Evolutionary conservation across 2,113 vertebrate genomes (phyloP).

Genomic region (Clarias gariepinus): DNA sequence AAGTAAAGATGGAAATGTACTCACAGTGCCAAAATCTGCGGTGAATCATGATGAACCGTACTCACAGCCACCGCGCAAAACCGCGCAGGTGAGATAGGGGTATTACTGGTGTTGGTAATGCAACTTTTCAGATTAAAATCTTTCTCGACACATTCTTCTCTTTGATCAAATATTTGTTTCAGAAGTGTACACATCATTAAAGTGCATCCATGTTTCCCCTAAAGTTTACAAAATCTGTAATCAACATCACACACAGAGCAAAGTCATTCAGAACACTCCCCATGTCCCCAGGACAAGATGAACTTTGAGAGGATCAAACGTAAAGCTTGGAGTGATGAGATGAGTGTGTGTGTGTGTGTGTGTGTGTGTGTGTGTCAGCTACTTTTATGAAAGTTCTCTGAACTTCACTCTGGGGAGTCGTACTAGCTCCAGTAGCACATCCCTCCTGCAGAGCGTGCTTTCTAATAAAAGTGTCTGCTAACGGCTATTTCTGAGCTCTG

Average conservation of each 20-base stretch:
- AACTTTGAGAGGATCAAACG: not conserved
- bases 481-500: conserved; percentile 9
- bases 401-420: conserved; percentile 5
- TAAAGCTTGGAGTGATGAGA: not conserved
- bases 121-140: not conserved
- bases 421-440: conserved; percentile 2
- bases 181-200: not conserved
- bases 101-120: no score
- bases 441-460: conserved; percentile 6
- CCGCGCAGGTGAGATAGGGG: no score
- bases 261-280: not conserved
- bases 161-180: not conserved
- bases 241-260: conserved; percentile 13
- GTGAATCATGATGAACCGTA: no score
- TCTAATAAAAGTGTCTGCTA: conserved; percentile 11
- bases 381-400: conserved; percentile 12
- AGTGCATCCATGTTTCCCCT: not conserved
- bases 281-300: not conserved
- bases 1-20: no score
- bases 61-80: no score
- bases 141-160: not conserved
- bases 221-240: conserved; percentile 14
- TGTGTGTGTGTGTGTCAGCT: not conserved
- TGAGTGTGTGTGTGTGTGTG: not conserved
- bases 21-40: no score